phyloP scores from a whole-genome alignment of 2,113 vertebrate genomes.

The Sylvicapra grimmia region DNA sequence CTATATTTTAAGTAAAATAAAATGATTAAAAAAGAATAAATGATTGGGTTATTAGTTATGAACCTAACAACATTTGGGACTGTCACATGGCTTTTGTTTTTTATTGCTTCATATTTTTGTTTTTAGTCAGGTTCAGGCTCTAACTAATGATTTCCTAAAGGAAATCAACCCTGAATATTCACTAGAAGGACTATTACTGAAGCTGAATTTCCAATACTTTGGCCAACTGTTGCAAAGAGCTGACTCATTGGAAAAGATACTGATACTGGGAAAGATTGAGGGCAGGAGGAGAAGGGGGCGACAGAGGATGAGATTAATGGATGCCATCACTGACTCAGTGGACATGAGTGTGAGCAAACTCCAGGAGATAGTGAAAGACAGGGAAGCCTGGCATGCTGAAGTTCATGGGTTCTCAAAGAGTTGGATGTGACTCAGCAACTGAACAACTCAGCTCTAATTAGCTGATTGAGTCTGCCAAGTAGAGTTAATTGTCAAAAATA shows the following conservation, averaged over 20 bases:
- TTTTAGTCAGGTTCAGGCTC: neutral
- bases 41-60: neutral
- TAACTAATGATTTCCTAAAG: neutral
- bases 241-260: neutral
- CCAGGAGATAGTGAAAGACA: neutral
- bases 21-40: neutral
- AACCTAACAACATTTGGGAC: neutral
- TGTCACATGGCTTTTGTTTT: neutral
- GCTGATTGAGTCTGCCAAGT: neutral
- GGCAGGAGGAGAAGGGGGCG: fast-evolving
- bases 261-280: neutral
- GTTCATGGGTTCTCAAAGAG: neutral
- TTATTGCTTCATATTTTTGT: neutral
- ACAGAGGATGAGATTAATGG: neutral
- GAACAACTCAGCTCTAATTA: neutral
- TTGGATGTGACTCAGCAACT: neutral
- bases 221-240: neutral
- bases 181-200: neutral
- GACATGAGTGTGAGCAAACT: neutral
- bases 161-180: neutral
- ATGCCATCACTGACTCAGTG: neutral
- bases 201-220: neutral
- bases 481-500: conserved; percentile 7
- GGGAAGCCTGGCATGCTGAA: neutral
- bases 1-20: neutral